phyloP scores from a whole-genome alignment of 2,797 vertebrate genomes.

The Cheirogaleus major region DNA sequence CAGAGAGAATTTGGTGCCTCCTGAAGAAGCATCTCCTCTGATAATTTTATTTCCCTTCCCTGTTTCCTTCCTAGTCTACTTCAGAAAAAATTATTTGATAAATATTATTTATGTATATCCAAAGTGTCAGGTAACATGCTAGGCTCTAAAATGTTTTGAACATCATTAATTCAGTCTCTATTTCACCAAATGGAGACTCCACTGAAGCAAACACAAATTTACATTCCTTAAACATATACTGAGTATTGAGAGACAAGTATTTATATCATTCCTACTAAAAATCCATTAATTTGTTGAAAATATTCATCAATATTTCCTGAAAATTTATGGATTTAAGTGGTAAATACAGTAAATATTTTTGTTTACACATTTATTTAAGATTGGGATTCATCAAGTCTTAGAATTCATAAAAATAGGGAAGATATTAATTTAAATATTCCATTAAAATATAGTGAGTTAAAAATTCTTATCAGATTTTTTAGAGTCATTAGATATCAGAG shows the following conservation, averaged over 20 bases:
- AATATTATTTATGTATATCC: not conserved
- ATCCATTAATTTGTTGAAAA: not conserved
- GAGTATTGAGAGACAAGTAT: not conserved
- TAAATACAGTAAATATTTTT: not conserved
- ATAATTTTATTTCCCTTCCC: not conserved
- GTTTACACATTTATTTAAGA: not conserved
- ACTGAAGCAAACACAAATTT: not conserved
- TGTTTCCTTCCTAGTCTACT: not conserved
- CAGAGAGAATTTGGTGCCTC: not conserved
- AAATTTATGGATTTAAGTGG: not conserved
- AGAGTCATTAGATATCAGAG: not conserved
- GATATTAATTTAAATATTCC: not conserved
- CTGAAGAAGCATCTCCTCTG: not conserved
- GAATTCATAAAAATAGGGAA: not conserved
- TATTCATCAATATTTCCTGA: not conserved
- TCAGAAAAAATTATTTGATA: not conserved
- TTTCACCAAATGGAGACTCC: not conserved
- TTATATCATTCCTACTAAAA: not conserved
- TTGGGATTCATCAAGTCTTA: not conserved
- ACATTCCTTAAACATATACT: not conserved
- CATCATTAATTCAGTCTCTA: not conserved
- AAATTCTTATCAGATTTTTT: not conserved
- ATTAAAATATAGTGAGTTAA: not conserved
- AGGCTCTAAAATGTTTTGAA: not conserved
- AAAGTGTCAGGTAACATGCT: not conserved